Evolutionary conservation across 2,888 invertebrate species (phyloP).

Genomic region (Cheilosia vernalis): DNA sequence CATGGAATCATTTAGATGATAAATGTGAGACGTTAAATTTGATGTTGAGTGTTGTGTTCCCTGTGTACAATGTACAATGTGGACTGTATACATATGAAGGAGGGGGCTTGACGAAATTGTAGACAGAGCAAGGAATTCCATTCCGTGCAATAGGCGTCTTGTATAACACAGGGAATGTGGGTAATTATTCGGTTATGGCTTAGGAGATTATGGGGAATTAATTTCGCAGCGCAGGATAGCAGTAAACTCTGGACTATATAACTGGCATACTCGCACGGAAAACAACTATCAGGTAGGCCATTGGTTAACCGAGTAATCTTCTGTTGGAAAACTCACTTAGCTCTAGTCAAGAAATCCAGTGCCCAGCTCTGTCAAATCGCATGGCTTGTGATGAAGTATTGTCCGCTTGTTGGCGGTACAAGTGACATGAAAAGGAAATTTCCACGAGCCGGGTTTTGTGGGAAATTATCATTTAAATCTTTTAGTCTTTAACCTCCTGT

Average conservation of each 20-base stretch:
- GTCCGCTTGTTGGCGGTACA: too few relatives aligned
- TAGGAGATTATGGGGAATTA: constrained; percentile 19
- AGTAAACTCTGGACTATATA: background rate
- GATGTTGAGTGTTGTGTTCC: background rate
- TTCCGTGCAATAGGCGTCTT: background rate
- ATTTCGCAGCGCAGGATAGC: background rate
- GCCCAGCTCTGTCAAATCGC: too few relatives aligned
- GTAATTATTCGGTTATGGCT: constrained; percentile 26
- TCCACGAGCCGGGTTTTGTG: too few relatives aligned
- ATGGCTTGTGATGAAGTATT: too few relatives aligned
- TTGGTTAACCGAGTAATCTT: too few relatives aligned
- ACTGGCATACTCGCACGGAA: background rate
- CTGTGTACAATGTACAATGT: too few relatives aligned
- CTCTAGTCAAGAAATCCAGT: too few relatives aligned
- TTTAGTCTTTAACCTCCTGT: too few relatives aligned
- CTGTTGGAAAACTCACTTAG: too few relatives aligned
- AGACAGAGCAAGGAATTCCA: background rate
- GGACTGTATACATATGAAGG: background rate
- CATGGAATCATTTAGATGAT: constrained; percentile 76
- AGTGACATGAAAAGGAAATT: too few relatives aligned
- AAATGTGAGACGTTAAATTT: constrained; percentile 29
- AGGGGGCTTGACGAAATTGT: background rate
- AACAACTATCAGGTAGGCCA: too few relatives aligned
- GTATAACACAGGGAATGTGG: constrained; percentile 4
- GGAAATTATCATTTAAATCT: too few relatives aligned